phyloP scores from a whole-genome alignment of 2,113 vertebrate genomes.

The Eurystomus gularis region DNA sequence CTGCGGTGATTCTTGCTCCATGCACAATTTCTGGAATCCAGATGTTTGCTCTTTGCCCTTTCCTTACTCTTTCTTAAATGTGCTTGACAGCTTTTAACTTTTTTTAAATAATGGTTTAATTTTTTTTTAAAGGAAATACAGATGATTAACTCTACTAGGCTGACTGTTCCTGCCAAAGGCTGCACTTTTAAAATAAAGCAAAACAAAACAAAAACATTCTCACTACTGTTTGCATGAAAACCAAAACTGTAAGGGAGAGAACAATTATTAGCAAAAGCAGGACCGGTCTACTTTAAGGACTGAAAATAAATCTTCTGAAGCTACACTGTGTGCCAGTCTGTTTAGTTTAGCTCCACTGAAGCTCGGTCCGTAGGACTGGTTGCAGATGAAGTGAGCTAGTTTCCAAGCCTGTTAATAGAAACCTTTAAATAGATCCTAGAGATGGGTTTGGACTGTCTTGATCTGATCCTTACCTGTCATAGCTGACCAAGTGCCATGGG shows the following conservation, averaged over 20 bases:
- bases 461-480: conserved; percentile 18
- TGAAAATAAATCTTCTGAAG: conserved; percentile 60
- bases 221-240: conserved; percentile 35
- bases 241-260: conserved; percentile 17
- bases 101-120: conserved; percentile 23
- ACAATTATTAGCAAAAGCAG: background rate
- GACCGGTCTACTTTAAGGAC: conserved; percentile 3
- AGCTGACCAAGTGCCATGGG: background rate
- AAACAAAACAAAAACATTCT: background rate
- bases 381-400: conserved; percentile 17
- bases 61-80: background rate
- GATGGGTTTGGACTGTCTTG: background rate
- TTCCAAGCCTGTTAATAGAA: conserved; percentile 61
- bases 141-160: conserved; percentile 46
- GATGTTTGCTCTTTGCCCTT: conserved; percentile 27
- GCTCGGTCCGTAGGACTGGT: background rate
- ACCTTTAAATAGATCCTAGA: conserved; percentile 17
- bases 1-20: background rate
- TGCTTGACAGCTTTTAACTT: conserved; percentile 48
- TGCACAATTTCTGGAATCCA: background rate
- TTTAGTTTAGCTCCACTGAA: background rate
- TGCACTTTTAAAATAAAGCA: conserved; percentile 14
- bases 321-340: background rate
- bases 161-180: conserved; percentile 57
- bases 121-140: conserved; percentile 7